A percentile compares a stretch with the other conserved stretches of the same genome.
Conservation (phyloP, 2,888 invertebrate genomes). For the Baronia brevicornis region DNA sequence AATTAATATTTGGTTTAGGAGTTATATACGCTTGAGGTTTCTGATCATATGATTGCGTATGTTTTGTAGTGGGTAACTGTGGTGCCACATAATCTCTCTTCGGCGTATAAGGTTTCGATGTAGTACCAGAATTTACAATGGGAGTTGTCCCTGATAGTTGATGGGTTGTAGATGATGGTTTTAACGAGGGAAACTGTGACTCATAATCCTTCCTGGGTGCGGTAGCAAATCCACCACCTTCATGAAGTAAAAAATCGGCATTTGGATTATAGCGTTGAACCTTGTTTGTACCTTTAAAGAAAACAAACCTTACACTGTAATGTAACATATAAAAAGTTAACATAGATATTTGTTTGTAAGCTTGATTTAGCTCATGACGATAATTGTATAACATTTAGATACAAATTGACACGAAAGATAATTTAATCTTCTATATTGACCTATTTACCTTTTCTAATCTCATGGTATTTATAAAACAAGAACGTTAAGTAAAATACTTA, state of each 20-base stretch:
- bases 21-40: conserved; percentile 16
- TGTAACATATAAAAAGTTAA: neutral
- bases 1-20: conserved; percentile 14
- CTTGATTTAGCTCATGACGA: too few relatives aligned
- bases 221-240: conserved; percentile 35
- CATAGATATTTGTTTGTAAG: too few relatives aligned
- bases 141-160: conserved; percentile 14
- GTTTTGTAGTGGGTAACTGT: conserved; percentile 32
- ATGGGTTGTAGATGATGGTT: conserved; percentile 20
- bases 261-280: conserved; percentile 42
- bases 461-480: neutral
- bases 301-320: neutral
- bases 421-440: too few relatives aligned
- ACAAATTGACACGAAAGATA: too few relatives aligned
- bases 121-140: conserved; percentile 12
- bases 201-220: conserved; percentile 38
- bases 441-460: conserved; percentile 11
- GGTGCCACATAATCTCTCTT: conserved; percentile 52
- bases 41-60: conserved; percentile 14
- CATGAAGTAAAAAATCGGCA: conserved; percentile 57
- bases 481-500: conserved; percentile 7
- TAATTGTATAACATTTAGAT: too few relatives aligned
- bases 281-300: conserved; percentile 37
- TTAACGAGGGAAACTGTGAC: conserved; percentile 34
- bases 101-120: conserved; percentile 24